Percentiles rank a stretch among this genome's conserved stretches.
phyloP scores from a whole-genome alignment of 2,888 invertebrate species.

The Chrysotoxum bicinctum region DNA sequence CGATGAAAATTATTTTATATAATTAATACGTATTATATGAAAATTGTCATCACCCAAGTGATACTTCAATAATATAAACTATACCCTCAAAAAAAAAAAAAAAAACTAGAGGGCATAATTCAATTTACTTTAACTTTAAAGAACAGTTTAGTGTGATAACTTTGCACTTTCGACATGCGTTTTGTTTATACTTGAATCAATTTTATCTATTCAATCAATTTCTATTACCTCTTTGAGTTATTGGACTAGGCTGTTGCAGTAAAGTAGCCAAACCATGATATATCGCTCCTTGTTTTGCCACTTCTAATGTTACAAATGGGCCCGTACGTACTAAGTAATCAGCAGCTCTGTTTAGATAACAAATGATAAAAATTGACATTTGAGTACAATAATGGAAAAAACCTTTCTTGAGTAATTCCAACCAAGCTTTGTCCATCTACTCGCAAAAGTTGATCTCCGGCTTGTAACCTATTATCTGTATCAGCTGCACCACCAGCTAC shows the following conservation, averaged over 20 bases:
- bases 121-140: too few species aligned
- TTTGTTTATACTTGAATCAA: too few species aligned
- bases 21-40: too few species aligned
- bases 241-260: constrained; percentile 94
- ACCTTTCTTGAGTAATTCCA: constrained; percentile 90
- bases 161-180: too few species aligned
- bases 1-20: too few species aligned
- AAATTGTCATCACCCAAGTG: too few species aligned
- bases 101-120: too few species aligned
- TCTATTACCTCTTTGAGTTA: constrained; percentile 87
- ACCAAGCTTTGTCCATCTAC: constrained; percentile 98
- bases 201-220: not conserved
- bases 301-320: constrained; percentile 95
- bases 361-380: constrained; percentile 73
- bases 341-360: constrained; percentile 87
- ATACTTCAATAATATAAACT: too few species aligned
- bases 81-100: too few species aligned
- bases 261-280: constrained; percentile 97
- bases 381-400: not conserved
- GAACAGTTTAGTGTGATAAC: too few species aligned
- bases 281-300: constrained; percentile 98
- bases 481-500: constrained; percentile 96
- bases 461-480: constrained; percentile 95
- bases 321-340: constrained; percentile 97
- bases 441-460: constrained; percentile 97